Percentiles rank a stretch among this genome's conserved stretches.
phyloP scores from a whole-genome alignment of 2,888 invertebrate species.

The Teinopalpus imperialis region DNA sequence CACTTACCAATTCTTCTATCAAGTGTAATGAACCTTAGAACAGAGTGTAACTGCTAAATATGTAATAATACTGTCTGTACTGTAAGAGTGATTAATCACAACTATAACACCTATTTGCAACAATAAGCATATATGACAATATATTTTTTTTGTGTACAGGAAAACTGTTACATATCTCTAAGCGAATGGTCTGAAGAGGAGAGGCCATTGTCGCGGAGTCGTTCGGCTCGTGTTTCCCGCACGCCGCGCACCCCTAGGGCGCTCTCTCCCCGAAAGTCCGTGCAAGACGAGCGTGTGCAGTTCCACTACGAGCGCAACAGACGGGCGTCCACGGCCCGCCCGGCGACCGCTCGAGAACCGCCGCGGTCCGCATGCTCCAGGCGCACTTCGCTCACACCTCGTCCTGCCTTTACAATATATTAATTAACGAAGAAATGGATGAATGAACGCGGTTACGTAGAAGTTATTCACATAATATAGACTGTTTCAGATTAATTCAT shows the following conservation, averaged over 20 bases:
- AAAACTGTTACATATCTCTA: constrained; percentile 60
- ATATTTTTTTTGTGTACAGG: constrained; percentile 38
- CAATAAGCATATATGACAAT: no score
- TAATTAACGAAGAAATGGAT: no score
- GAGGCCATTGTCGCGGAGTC: constrained; percentile 62
- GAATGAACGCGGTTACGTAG: no score
- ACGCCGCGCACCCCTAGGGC: constrained; percentile 50
- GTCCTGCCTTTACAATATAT: constrained; percentile 72
- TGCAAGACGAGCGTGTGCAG: constrained; percentile 40
- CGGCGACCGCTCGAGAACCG: constrained; percentile 60
- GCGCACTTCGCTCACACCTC: constrained; percentile 59
- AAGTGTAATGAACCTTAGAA: no score
- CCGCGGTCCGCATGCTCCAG: constrained; percentile 56
- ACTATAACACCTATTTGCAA: no score
- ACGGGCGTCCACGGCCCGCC: constrained; percentile 53
- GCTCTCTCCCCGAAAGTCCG: constrained; percentile 47
- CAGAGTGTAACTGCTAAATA: no score
- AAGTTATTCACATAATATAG: no score
- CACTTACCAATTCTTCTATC: no score
- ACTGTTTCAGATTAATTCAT: no score
- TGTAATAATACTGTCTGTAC: no score
- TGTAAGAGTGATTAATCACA: no score
- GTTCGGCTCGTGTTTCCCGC: constrained; percentile 57
- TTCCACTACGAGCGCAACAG: constrained; percentile 60
- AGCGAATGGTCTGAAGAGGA: constrained; percentile 62